Percentiles rank a stretch among this genome's conserved stretches.
These are phyloP conservation scores for Melitaea athalia DNA, from an alignment of 2,888 invertebrate genomes.

Conservation along the genomic window DNA sequence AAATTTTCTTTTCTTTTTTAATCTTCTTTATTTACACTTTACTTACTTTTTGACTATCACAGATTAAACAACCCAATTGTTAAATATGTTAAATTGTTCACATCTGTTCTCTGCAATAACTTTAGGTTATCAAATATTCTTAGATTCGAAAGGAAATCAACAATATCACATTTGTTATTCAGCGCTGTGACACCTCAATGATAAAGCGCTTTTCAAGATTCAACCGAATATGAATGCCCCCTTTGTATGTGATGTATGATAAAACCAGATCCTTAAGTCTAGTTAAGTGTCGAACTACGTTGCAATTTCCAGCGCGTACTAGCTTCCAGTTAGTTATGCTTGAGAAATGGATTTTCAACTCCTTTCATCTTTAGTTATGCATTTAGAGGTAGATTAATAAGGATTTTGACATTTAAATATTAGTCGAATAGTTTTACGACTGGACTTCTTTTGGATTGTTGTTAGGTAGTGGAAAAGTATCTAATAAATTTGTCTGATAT, in stretches of 20 bases:
- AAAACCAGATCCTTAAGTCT: conserved; percentile 36
- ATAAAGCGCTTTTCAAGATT: conserved; percentile 31
- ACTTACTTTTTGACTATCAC: too few relatives aligned
- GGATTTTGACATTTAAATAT: background rate
- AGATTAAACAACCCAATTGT: too few relatives aligned
- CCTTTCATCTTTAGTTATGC: background rate
- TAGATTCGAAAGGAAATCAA: conserved; percentile 4
- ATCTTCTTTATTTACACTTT: too few relatives aligned
- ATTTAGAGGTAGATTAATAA: background rate
- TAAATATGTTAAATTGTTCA: background rate
- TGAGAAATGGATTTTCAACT: conserved; percentile 1
- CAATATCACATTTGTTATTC: conserved; percentile 12
- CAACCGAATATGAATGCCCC: conserved; percentile 34
- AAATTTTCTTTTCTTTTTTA: too few relatives aligned
- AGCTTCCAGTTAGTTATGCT: conserved; percentile 10
- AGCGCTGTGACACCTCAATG: conserved; percentile 28
- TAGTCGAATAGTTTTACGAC: too few relatives aligned
- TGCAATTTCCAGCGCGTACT: conserved; percentile 10
- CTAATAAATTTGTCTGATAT: too few relatives aligned
- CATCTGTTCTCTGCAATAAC: background rate
- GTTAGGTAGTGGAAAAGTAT: too few relatives aligned
- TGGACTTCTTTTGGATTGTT: too few relatives aligned
- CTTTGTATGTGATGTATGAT: conserved; percentile 32
- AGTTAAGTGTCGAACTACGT: conserved; percentile 22
- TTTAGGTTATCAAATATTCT: background rate